Base-by-base conservation (phyloP, 1,140 invertebrate species). In the Leguminivora glycinivorella region DNA sequence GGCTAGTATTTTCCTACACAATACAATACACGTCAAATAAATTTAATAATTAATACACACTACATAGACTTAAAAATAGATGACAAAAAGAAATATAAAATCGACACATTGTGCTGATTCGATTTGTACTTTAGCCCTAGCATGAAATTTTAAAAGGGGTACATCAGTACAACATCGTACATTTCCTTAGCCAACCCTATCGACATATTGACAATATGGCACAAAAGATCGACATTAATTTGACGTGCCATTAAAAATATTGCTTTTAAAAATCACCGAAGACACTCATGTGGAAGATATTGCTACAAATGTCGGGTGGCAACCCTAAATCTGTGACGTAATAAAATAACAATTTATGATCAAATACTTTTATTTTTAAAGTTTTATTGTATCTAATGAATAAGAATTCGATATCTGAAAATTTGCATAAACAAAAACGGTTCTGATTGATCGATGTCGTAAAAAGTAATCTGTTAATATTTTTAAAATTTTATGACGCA, bases 201-300 rank as follows among this genome's bases (percentile, higher is more conserved):
- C 83, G 87, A 88, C 87, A 85, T 85, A 85, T 88, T 89, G 86
- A 74, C 85, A 81, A 87, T 87, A 82, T 67, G 76, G 47, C 75
- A 88, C 85, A 90, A 89, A 84, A 74, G 75, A 81, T 83, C 76
- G 83, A 85, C 84, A 82, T 87, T 88, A 88, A 90, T 88, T 88
- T 87, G 87, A 88, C 87, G 77, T 86, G 84, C 80, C 86, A 88
- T 90, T 89, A 89, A 88, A 87, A 86, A 87, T 90, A 89, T 90
- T 83, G 78, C 85, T 81, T 86, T 83, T 81, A 84, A 88, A 84
- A 85, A 85, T 83, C 80, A 81, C 74, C 76, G 79, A 80, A 79
- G 75, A 75, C 74, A 70, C 68, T 85, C 82, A 75, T 71, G 86
- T 75, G 83, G 80, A 88, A 90, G 85, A 86, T 85, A 83, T 84